Base-by-base conservation (phyloP, 1,140 invertebrate genomes). In the Melanaphis sacchari region DNA sequence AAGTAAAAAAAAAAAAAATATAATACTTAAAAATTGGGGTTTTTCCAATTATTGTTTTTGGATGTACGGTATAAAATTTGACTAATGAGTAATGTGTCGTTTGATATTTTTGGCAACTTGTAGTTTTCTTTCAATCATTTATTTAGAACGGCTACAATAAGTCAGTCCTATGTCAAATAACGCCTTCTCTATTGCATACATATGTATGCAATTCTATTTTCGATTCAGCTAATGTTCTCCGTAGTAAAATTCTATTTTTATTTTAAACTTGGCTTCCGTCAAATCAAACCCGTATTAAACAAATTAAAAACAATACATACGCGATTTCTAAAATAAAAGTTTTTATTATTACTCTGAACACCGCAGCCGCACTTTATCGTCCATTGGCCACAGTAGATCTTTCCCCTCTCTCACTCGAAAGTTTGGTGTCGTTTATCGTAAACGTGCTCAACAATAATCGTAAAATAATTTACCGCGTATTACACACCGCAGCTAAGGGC, bases 41-140 rank as follows among this genome's bases (percentile, higher is more conserved):
- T 84, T 84, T 93, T 93, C 91, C 91, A 82, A 93, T 40, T 93
- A 93, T 93, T 93, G 81, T 93, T 93, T 90, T 93, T 85, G 46
- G 24, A 36, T 85, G 26, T 93, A 93, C 24, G 36, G 76, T 84
- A 81, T 54, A 54, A 93, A 85, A 43, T 49, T 93, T 49, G 81
- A 85, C 66, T 41, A 41, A 90, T 54, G 88, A 85, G 24, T 87
- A 21, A 59, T 82, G 41, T 41, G 91, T 49, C n/a, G 66, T 85
- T 82, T 84, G 46, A 85, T 93, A 93, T 93, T 93, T 93, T 93
- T 93, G 91, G 91, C 91, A 54, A 93, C 91, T 84, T 93, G 54
- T 8, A 81, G 24, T 93, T 84, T 93, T 84, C 76, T n/a, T 93
- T 49, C 46, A 38, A 85, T 93, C 76, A 31, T 93, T 93, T 93